A percentile compares a stretch with the other conserved stretches of the same genome.
Evolutionary conservation across 2,888 invertebrate species (phyloP).

Genomic region (Cacoxenus indagator): DNA sequence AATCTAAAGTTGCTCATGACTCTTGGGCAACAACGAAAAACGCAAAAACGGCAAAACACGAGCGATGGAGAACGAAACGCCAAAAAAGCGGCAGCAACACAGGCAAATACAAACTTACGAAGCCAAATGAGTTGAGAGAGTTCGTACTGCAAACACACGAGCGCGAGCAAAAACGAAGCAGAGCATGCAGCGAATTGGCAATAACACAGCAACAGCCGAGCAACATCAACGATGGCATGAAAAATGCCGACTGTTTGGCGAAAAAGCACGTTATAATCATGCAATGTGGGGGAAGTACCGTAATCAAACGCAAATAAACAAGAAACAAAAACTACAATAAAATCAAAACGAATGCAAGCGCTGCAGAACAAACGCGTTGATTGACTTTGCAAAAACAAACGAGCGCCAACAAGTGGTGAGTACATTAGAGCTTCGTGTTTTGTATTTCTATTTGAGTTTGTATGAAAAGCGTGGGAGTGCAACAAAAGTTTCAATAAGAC

Average conservation of each 20-base stretch:
- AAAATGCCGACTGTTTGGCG: background rate
- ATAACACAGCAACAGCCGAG: conserved; percentile 21
- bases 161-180: conserved; percentile 35
- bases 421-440: background rate
- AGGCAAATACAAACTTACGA: background rate
- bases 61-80: conserved; percentile 2
- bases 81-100: background rate
- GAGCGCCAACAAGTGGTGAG: conserved; percentile 22
- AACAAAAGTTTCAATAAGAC: conserved; percentile 25
- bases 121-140: background rate
- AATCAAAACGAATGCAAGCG: background rate
- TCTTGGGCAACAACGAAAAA: conserved; percentile 19
- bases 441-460: conserved; percentile 28
- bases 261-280: background rate
- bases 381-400: background rate
- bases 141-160: background rate
- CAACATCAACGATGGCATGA: conserved; percentile 34
- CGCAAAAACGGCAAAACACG: background rate
- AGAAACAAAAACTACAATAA: background rate
- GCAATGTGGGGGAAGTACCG: background rate
- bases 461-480: conserved; percentile 20
- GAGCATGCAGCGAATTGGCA: too few relatives aligned
- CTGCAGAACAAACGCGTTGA: background rate
- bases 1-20: conserved; percentile 57
- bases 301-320: background rate